A percentile compares a stretch with the other conserved stretches of the same genome.
Evolutionary conservation across 1,140 invertebrate species (phyloP).

Genomic region (Lysiphlebus fabarum): DNA sequence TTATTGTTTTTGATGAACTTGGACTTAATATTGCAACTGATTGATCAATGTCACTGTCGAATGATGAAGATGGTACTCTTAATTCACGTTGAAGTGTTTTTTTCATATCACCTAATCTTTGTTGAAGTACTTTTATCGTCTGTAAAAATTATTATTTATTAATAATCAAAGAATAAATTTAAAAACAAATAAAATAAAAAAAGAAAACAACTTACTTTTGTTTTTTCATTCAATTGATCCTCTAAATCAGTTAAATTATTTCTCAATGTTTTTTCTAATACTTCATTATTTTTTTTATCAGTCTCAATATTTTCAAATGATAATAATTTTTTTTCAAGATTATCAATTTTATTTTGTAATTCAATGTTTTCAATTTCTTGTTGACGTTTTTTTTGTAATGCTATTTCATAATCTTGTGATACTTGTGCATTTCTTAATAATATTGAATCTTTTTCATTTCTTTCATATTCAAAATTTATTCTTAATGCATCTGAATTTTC

Average conservation of each 20-base stretch:
- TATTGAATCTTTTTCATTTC: slow-evolving; percentile 72
- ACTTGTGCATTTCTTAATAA: slow-evolving; percentile 78
- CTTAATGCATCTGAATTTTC: slow-evolving; percentile 37
- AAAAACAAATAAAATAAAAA: slow-evolving; percentile 8
- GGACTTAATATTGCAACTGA: slow-evolving; percentile 54
- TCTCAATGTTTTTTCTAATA: slow-evolving; percentile 59
- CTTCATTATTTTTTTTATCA: slow-evolving; percentile 48
- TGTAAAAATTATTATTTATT: slow-evolving; percentile 51
- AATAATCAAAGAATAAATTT: background rate
- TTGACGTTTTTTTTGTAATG: slow-evolving; percentile 66
- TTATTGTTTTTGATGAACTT: slow-evolving; percentile 59
- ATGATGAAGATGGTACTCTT: slow-evolving; percentile 55
- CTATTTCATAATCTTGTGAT: slow-evolving; percentile 75
- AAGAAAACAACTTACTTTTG: slow-evolving; percentile 14
- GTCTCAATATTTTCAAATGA: slow-evolving; percentile 53
- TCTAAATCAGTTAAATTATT: slow-evolving; percentile 66
- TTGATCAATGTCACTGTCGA: slow-evolving; percentile 43
- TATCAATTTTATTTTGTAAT: slow-evolving; percentile 44
- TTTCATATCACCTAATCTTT: slow-evolving; percentile 82
- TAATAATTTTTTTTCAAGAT: slow-evolving; percentile 46
- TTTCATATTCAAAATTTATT: slow-evolving; percentile 54
- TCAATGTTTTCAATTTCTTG: slow-evolving; percentile 59
- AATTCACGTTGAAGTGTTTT: slow-evolving; percentile 87
- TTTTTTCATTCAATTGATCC: slow-evolving; percentile 68
- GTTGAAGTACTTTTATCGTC: slow-evolving; percentile 84